Conservation (phyloP, 2,797 vertebrate species). For the Anabacerthia variegaticeps region DNA sequence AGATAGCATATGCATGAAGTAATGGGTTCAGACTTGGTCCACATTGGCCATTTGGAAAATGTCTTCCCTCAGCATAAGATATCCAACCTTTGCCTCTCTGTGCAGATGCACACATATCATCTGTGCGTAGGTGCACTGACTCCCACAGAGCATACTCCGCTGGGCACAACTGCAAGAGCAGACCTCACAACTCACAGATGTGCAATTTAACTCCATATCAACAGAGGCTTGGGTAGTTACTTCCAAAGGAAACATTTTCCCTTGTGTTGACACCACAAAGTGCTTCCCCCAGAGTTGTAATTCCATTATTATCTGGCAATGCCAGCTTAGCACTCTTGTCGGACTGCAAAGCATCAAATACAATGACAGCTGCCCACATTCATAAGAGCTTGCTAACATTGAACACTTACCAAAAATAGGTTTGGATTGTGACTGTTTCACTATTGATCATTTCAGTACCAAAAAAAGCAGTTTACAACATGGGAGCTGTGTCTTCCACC, state of each 20-base stretch:
- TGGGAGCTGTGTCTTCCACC: not conserved
- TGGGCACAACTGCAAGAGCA: not conserved
- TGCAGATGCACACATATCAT: not conserved
- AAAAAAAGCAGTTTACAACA: not conserved
- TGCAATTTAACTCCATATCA: not conserved
- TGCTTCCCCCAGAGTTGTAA: not conserved
- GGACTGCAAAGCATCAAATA: not conserved
- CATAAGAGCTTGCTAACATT: not conserved
- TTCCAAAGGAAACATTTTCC: not conserved
- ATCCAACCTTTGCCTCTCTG: not conserved
- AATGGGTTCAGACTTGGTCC: not conserved
- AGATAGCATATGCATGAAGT: not conserved
- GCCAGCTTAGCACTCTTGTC: not conserved
- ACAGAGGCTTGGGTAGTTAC: not conserved
- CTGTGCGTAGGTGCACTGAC: not conserved
- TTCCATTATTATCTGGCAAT: not conserved
- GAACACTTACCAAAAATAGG: not conserved
- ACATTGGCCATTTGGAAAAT: not conserved
- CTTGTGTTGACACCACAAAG: not conserved
- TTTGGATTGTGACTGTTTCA: not conserved
- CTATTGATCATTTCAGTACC: not conserved
- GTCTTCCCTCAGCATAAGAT: not conserved
- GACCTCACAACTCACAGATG: not conserved
- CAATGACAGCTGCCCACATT: constrained; percentile 5
- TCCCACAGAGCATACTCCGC: not conserved